A percentile compares a stretch with the other conserved stretches of the same genome.
Evolutionary conservation across 2,797 vertebrate species (phyloP).

Genomic region (Avahi laniger): DNA sequence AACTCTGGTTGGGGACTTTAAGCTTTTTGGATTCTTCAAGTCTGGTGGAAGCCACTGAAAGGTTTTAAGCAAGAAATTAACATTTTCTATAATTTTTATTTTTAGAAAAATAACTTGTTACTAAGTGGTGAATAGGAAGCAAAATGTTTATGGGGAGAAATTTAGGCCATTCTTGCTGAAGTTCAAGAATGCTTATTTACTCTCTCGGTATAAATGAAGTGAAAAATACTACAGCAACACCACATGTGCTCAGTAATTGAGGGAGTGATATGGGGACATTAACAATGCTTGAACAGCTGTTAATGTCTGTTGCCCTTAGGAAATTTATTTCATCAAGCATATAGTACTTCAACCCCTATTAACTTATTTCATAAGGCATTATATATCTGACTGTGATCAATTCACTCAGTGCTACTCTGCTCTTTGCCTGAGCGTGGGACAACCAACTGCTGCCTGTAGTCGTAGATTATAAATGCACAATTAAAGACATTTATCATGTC

Average conservation of each 20-base stretch:
- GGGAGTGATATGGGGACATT: slow-evolving; percentile 32
- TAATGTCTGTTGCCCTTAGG: slow-evolving; percentile 68
- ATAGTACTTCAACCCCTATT: slow-evolving; percentile 59
- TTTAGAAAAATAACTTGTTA: slow-evolving; percentile 32
- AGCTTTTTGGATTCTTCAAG: not conserved
- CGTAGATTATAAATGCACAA: not conserved
- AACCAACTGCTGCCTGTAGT: not conserved
- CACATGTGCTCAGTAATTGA: slow-evolving; percentile 26
- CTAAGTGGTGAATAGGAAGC: not conserved
- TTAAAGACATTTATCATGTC: not conserved
- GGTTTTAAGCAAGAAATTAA: not conserved
- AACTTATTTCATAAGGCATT: slow-evolving; percentile 62
- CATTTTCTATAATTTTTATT: not conserved
- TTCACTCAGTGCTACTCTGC: not conserved
- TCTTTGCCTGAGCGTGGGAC: not conserved
- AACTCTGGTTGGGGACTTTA: not conserved
- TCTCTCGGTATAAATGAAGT: slow-evolving; percentile 31
- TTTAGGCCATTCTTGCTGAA: not conserved
- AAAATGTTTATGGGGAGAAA: not conserved
- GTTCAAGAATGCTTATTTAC: not conserved
- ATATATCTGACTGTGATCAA: slow-evolving; percentile 55
- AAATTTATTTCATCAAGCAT: slow-evolving; percentile 66
- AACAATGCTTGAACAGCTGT: slow-evolving; percentile 60
- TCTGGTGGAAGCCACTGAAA: not conserved
- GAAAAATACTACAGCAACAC: slow-evolving; percentile 27